phyloP scores from a whole-genome alignment of 92 coral and sea anemone species.

The Epizoanthus illoricatus region DNA sequence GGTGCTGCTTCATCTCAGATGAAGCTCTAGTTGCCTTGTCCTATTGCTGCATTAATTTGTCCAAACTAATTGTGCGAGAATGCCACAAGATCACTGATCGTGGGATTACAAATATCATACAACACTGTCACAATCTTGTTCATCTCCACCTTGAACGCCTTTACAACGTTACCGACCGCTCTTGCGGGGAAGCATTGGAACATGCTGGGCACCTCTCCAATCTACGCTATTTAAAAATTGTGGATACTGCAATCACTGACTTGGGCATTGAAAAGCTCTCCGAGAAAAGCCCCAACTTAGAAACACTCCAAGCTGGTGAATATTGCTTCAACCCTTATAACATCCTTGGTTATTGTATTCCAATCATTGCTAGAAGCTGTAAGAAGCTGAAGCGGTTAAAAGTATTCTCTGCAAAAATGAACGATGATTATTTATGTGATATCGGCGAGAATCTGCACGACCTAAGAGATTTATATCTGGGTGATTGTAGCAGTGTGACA shows the following conservation, averaged over 20 bases:
- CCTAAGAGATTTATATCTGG: conserved; percentile 66
- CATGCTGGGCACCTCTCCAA: conserved; percentile 45
- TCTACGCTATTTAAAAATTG: conserved; percentile 52
- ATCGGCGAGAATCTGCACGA: conserved; percentile 58
- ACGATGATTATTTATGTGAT: conserved; percentile 59
- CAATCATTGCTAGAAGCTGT: conserved; percentile 64
- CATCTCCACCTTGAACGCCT: conserved; percentile 71
- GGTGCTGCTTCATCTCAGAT: conserved; percentile 91
- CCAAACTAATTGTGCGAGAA: conserved; percentile 70
- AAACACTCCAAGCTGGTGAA: conserved; percentile 68
- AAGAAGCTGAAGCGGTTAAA: conserved; percentile 60
- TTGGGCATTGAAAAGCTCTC: conserved; percentile 62
- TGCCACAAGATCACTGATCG: conserved; percentile 84
- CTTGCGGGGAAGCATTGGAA: conserved; percentile 39
- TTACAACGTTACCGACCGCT: conserved; percentile 59
- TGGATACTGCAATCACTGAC: conserved; percentile 80
- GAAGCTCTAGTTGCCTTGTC: conserved; percentile 64
- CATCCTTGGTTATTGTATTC: conserved; percentile 63
- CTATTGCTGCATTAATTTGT: conserved; percentile 54
- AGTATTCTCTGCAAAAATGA: conserved; percentile 64
- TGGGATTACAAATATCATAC: conserved; percentile 67
- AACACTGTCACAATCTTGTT: conserved; percentile 60
- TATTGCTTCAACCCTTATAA: conserved; percentile 69
- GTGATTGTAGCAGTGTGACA: conserved; percentile 78
- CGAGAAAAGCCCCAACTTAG: conserved; percentile 71